A percentile compares a stretch with the other conserved stretches of the same genome.
Conservation (phyloP, 2,797 vertebrate species). For the Crocodylus rhombifer region DNA sequence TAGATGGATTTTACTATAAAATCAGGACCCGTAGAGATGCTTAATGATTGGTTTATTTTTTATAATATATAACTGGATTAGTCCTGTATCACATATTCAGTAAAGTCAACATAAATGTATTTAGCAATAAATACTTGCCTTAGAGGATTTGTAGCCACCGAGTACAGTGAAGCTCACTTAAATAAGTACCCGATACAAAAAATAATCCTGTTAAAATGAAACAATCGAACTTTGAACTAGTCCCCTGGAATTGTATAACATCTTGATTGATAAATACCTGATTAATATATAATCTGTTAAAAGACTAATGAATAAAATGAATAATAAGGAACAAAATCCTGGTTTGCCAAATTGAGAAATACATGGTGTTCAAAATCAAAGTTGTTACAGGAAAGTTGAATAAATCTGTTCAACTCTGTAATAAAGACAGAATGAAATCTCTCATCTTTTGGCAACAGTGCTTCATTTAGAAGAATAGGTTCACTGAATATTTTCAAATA, state of each 20-base stretch:
- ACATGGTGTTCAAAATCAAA: conserved; percentile 70
- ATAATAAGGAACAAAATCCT: conserved; percentile 62
- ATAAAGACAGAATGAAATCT: conserved; percentile 67
- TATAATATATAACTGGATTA: conserved; percentile 75
- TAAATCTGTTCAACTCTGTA: conserved; percentile 74
- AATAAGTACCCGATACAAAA: conserved; percentile 79
- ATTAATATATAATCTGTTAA: conserved; percentile 80
- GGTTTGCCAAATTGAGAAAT: conserved; percentile 67
- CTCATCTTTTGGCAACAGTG: conserved; percentile 59
- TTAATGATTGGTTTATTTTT: conserved; percentile 65
- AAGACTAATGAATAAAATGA: too few relatives aligned
- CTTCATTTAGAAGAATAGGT: conserved; percentile 71
- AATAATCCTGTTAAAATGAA: conserved; percentile 77
- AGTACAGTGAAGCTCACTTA: conserved; percentile 75
- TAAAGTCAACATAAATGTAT: conserved; percentile 75
- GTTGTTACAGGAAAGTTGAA: conserved; percentile 67
- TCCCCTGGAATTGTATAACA: conserved; percentile 59
- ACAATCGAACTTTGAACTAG: conserved; percentile 68
- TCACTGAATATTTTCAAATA: conserved; percentile 58
- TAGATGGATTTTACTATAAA: conserved; percentile 69
- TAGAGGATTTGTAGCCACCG: conserved; percentile 53
- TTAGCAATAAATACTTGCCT: conserved; percentile 73
- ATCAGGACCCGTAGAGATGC: conserved; percentile 66
- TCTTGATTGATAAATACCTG: conserved; percentile 74
- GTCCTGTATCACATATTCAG: conserved; percentile 74